Evolutionary conservation across 2,888 invertebrate genomes (phyloP).

Genomic region (Diachrysia chrysitis): DNA sequence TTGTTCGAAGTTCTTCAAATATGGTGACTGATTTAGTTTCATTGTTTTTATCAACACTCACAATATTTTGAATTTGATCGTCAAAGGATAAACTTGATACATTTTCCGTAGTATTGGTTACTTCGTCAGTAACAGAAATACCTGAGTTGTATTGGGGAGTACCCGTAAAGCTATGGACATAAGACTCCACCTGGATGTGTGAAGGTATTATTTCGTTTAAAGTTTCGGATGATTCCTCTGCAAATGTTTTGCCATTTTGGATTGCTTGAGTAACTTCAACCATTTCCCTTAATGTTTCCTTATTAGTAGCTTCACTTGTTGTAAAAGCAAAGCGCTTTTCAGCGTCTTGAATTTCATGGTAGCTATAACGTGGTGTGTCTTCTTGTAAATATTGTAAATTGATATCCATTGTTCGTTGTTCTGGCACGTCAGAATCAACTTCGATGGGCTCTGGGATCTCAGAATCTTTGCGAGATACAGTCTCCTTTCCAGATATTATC

Average conservation of each 20-base stretch:
- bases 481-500: not conserved
- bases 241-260: slow-evolving; percentile 43
- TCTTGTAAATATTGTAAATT: slow-evolving; percentile 45
- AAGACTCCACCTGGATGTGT: slow-evolving; percentile 47
- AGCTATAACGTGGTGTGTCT: slow-evolving; percentile 65
- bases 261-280: slow-evolving; percentile 11
- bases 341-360: slow-evolving; percentile 71
- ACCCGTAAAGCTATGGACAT: slow-evolving; percentile 45
- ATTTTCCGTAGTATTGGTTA: slow-evolving; percentile 8
- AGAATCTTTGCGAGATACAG: not conserved
- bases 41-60: not conserved
- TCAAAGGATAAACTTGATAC: not conserved
- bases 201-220: slow-evolving; percentile 33
- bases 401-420: slow-evolving; percentile 3
- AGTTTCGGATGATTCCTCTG: slow-evolving; percentile 28
- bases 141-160: not conserved
- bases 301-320: slow-evolving; percentile 12
- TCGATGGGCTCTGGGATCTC: not conserved
- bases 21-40: slow-evolving; percentile 24
- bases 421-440: not conserved
- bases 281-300: not conserved
- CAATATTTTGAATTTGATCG: not conserved
- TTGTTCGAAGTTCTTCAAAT: slow-evolving; percentile 46
- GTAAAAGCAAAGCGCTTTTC: slow-evolving; percentile 63
- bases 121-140: not conserved